A percentile compares a stretch with the other conserved stretches of the same genome.
These are phyloP conservation scores for Drosophila neonasuta DNA, from an alignment of 2,888 invertebrate species.

Conservation along the genomic window DNA sequence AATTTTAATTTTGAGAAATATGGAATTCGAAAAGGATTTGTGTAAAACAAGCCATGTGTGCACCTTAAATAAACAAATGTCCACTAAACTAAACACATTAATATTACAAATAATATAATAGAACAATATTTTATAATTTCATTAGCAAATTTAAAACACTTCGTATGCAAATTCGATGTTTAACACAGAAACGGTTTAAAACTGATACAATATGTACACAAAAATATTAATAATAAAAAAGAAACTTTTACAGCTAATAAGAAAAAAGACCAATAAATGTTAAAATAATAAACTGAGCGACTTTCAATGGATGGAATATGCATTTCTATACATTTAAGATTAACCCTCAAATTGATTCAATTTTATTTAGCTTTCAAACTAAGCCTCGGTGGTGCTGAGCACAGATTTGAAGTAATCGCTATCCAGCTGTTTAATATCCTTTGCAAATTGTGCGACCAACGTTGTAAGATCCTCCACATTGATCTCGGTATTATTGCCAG, in stretches of 20 bases:
- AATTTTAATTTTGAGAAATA: neutral
- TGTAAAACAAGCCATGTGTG: constrained; percentile 36
- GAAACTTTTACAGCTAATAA: constrained; percentile 53
- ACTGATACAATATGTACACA: constrained; percentile 54
- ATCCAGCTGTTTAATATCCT: constrained; percentile 78
- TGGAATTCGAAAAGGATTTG: constrained; percentile 1
- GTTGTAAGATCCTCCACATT: constrained; percentile 78
- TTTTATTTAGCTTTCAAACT: neutral
- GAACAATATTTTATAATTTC: constrained; percentile 42
- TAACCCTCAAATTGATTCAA: neutral
- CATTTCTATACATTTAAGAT: neutral
- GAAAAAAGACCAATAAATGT: constrained; percentile 73
- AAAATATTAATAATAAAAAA: constrained; percentile 29
- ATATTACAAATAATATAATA: constrained; percentile 27
- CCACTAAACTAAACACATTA: constrained; percentile 50
- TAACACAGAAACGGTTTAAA: constrained; percentile 61
- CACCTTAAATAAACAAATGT: constrained; percentile 47
- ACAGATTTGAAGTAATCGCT: constrained; percentile 80
- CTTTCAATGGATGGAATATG: constrained; percentile 38
- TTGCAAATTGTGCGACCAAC: constrained; percentile 78
- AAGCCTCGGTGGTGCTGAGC: constrained; percentile 57
- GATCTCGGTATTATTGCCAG: constrained; percentile 77
- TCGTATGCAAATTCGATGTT: constrained; percentile 55
- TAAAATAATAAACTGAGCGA: constrained; percentile 48
- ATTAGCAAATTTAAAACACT: constrained; percentile 38